Evolutionary conservation across 2,113 vertebrate species (phyloP), one percentile per base, ranked within the genome.

Genomic region (Gavia stellata): DNA sequence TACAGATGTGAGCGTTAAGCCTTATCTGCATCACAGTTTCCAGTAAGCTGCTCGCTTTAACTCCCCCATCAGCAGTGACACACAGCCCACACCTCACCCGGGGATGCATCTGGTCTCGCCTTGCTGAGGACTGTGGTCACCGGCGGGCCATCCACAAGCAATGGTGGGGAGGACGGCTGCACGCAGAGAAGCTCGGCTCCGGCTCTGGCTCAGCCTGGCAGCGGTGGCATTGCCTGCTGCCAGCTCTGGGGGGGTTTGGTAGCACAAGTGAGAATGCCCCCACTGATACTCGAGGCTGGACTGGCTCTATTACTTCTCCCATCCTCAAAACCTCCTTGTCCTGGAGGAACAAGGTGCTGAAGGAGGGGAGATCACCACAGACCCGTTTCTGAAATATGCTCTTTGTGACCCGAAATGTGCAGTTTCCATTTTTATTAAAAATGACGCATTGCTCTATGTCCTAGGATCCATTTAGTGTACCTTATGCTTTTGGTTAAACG

Each of bases 101-200:
- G 31, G 40, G 71, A 31, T 47, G 68, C 52, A 34, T 7, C 44
- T 53, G 45, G 14, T 36, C 33, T 62, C 2, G 1, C 5, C 50
- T 42, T 26, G 55, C 24, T 66, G 81, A 78, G 63, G 21, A n/a
- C 74, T 44, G 79, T 58, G 70, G 59, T 38, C 55, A 42, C 55
- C 45, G 80, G 31, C 45, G 42, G 59, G 24, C 56, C 20, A 19
- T 14, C 34, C 28, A 26, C 44, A 17, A 23, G 52, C 45, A 44
- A 14, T 0, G 5, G 16, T 1, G 3, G 24, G 34, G 21, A 59
- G 55, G 50, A 33, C 0, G 1, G 62, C 40, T 62, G 56, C 44
- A 45, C 2, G 17, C 21, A 58, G 8, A 52, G 52, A 21, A 62
- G 53, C 31, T 83, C 47, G 29, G 36, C 45, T 47, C 66, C 3